A percentile compares a stretch with the other conserved stretches of the same genome.
Conservation (phyloP, 2,113 vertebrate genomes). For the Hippocampus abdominalis region DNA sequence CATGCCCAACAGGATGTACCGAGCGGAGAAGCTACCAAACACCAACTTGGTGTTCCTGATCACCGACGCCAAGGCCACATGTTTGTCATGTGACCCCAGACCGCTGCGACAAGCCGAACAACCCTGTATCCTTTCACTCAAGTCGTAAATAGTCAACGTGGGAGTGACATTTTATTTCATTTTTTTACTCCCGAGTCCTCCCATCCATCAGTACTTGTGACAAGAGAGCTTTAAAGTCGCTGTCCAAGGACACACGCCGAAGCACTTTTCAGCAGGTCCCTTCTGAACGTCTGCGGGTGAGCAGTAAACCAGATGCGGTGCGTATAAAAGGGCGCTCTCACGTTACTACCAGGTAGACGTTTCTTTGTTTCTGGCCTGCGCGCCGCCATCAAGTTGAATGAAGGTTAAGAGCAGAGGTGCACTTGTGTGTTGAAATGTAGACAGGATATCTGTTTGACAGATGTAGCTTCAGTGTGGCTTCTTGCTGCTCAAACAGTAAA, state of each 20-base stretch:
- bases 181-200: constrained; percentile 31
- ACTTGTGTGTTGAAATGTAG: constrained; percentile 7
- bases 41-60: constrained; percentile 96
- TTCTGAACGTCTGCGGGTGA: constrained; percentile 45
- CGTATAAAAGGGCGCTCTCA: constrained; percentile 47
- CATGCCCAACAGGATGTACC: constrained; percentile 79
- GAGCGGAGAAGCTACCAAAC: constrained; percentile 91
- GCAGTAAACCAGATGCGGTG: constrained; percentile 56
- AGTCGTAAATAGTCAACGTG: constrained; percentile 36
- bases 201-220: constrained; percentile 45
- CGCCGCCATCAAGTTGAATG: constrained; percentile 45
- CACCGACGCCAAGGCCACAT: constrained; percentile 88
- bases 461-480: constrained; percentile 39
- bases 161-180: constrained; percentile 13
- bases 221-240: constrained; percentile 40
- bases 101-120: constrained; percentile 92
- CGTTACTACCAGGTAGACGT: constrained; percentile 45
- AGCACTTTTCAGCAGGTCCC: constrained; percentile 44
- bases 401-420: constrained; percentile 28
- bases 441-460: constrained; percentile 32
- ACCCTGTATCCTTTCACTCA: constrained; percentile 90
- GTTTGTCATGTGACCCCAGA: constrained; percentile 86
- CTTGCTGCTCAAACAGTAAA: constrained; percentile 43
- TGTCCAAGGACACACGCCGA: constrained; percentile 48
- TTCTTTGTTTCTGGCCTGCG: constrained; percentile 36